phyloP scores from a whole-genome alignment of 2,888 invertebrate genomes.

The Tenthredo distinguenda region DNA sequence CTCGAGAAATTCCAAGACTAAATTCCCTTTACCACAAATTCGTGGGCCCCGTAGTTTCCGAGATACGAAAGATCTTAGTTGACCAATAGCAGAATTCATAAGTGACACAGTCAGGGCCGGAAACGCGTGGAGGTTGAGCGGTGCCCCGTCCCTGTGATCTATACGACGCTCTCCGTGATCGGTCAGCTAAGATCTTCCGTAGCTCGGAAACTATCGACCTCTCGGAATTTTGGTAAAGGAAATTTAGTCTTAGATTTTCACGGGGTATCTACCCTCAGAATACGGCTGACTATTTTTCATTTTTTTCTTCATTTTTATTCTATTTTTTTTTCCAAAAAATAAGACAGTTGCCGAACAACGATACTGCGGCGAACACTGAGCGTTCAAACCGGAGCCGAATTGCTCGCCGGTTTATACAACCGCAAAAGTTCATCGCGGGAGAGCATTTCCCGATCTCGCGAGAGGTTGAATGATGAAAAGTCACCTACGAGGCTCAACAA shows the following conservation, averaged over 20 bases:
- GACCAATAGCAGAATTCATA: no score
- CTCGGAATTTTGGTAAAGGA: no score
- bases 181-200: no score
- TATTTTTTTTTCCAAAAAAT: conserved; percentile 24
- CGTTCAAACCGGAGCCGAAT: conserved; percentile 66
- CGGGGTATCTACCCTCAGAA: no score
- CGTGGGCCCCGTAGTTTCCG: neutral
- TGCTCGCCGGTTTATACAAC: conserved; percentile 58
- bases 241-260: no score
- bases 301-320: neutral
- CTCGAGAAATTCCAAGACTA: no score
- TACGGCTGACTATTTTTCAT: neutral
- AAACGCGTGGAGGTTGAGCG: no score
- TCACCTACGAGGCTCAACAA: conserved; percentile 3
- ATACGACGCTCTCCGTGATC: no score
- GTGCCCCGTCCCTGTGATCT: no score
- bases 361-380: conserved; percentile 62
- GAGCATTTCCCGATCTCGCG: neutral
- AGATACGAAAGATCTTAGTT: no score
- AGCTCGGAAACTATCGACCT: no score
- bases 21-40: neutral
- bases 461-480: neutral
- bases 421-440: neutral
- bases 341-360: conserved; percentile 54
- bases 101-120: no score